These are phyloP conservation scores for Melanotaenia parkinsoni DNA, from an alignment of 2,797 vertebrate genomes.

Conservation along the genomic window DNA sequence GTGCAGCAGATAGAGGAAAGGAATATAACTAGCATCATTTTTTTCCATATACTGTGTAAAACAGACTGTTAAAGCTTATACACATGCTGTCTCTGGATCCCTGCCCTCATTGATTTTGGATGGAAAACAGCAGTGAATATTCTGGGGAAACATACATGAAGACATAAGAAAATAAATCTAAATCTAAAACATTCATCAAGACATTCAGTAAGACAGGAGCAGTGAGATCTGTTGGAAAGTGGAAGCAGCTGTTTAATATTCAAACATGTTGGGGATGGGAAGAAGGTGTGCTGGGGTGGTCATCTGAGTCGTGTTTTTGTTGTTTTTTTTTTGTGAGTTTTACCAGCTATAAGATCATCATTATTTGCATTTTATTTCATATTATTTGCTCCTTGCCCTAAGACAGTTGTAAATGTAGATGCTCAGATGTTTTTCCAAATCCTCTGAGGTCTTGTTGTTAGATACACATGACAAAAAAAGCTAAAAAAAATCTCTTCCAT, in stretches of 20 bases:
- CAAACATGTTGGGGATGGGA: not conserved
- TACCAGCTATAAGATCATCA: not conserved
- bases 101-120: not conserved
- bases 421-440: not conserved
- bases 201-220: not conserved
- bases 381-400: no score
- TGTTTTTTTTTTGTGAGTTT: not conserved
- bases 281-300: not conserved
- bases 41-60: not conserved
- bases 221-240: not conserved
- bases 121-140: not conserved
- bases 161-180: not conserved
- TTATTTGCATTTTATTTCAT: not conserved
- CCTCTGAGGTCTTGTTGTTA: not conserved
- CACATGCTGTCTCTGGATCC: not conserved
- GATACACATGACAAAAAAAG: not conserved
- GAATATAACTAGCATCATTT: not conserved
- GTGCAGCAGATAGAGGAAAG: not conserved
- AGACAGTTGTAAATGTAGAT: no score
- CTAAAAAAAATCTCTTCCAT: not conserved
- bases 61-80: not conserved
- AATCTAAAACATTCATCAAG: not conserved
- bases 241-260: not conserved
- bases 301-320: not conserved
- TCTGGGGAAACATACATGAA: not conserved